phyloP scores from a whole-genome alignment of 2,888 invertebrate genomes.

The Chymomyza caudatula region DNA sequence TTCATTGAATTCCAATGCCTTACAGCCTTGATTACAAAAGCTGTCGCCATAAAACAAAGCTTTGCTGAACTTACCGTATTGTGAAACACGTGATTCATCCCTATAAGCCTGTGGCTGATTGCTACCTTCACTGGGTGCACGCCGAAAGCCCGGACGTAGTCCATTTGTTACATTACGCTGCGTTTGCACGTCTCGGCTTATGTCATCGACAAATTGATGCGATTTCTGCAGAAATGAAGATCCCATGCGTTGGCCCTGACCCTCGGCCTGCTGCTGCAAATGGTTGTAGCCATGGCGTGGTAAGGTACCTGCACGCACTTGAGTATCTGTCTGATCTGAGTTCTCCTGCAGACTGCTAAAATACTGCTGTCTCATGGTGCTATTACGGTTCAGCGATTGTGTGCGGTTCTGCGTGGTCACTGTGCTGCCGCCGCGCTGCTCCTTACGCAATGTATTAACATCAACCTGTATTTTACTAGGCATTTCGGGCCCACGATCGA shows the following conservation, averaged over 20 bases:
- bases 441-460: slow-evolving; percentile 59
- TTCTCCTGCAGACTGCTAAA: slow-evolving; percentile 37
- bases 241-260: slow-evolving; percentile 84
- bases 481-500: slow-evolving; percentile 80
- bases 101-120: slow-evolving; percentile 83
- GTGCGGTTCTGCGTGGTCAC: slow-evolving; percentile 62
- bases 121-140: slow-evolving; percentile 78
- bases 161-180: slow-evolving; percentile 56
- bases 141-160: slow-evolving; percentile 76
- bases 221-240: slow-evolving; percentile 84
- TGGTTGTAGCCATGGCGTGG: slow-evolving; percentile 80
- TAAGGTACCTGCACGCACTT: slow-evolving; percentile 80
- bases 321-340: slow-evolving; percentile 55
- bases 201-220: slow-evolving; percentile 83
- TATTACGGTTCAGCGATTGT: slow-evolving; percentile 74
- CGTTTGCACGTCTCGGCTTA: slow-evolving; percentile 82
- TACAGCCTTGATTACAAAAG: not conserved
- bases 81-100: slow-evolving; percentile 84
- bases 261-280: slow-evolving; percentile 77
- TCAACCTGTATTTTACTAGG: slow-evolving; percentile 75
- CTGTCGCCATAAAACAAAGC: not conserved
- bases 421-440: slow-evolving; percentile 64
- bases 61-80: slow-evolving; percentile 82
- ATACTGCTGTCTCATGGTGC: slow-evolving; percentile 59
- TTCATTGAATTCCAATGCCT: not conserved